Evolutionary conservation across 1,140 invertebrate genomes (phyloP).

Genomic region (Eulimnadia texana): DNA sequence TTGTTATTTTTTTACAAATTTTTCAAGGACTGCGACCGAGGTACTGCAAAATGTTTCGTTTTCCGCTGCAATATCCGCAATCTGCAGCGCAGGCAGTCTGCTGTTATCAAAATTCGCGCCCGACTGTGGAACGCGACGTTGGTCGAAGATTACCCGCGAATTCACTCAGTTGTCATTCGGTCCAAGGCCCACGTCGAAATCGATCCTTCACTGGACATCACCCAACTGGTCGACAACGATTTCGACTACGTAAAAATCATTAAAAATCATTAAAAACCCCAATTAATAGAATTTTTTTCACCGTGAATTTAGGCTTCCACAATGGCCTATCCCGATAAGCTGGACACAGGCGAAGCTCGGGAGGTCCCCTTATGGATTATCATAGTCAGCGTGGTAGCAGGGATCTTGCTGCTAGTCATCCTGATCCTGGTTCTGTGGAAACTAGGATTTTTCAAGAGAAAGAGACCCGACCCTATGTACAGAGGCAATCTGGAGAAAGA

Average conservation of each 20-base stretch:
- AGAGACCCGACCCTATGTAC: slow-evolving; percentile 57
- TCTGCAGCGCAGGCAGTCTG: slow-evolving; percentile 52
- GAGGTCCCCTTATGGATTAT: slow-evolving; percentile 68
- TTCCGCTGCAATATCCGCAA: slow-evolving; percentile 66
- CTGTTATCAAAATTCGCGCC: slow-evolving; percentile 60
- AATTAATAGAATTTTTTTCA: too few relatives aligned
- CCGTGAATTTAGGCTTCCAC: slow-evolving; percentile 77
- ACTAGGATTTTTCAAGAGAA: slow-evolving; percentile 73
- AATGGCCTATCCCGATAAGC: slow-evolving; percentile 57
- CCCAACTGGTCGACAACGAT: slow-evolving; percentile 51
- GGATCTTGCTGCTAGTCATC: slow-evolving; percentile 58
- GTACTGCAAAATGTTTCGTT: slow-evolving; percentile 70
- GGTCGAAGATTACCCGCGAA: slow-evolving; percentile 67
- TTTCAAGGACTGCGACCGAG: slow-evolving; percentile 54
- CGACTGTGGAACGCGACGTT: slow-evolving; percentile 78
- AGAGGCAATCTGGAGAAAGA: slow-evolving; percentile 59
- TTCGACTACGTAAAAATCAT: slow-evolving; percentile 13
- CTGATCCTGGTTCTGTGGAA: slow-evolving; percentile 66
- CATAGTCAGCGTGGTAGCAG: slow-evolving; percentile 58
- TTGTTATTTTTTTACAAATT: background rate
- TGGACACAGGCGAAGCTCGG: slow-evolving; percentile 46
- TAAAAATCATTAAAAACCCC: background rate
- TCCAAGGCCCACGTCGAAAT: slow-evolving; percentile 60
- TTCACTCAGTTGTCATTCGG: slow-evolving; percentile 64
- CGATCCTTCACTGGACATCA: slow-evolving; percentile 48